Base-by-base conservation (phyloP, 1,140 invertebrate genomes). In the Apis florea region DNA sequence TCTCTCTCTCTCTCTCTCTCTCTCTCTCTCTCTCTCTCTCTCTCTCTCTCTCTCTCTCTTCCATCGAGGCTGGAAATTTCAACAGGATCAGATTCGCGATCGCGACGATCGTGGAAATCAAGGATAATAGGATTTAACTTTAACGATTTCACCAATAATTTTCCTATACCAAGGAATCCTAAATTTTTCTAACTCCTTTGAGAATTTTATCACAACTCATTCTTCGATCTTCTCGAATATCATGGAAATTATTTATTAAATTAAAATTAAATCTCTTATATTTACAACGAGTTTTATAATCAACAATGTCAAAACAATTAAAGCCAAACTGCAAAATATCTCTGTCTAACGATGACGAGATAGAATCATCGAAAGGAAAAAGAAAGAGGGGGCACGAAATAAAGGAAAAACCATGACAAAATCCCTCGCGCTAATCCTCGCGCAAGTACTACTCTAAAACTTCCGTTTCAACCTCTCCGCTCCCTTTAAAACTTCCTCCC, bases 391-490 rank as follows among this genome's bases (percentile, higher is more conserved):
- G 31, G n/a, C n/a, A 15, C 58, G n/a, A 59, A 24, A 59, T 13
- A 6, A 6, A 61, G 6, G 24, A 19, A 8, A 2, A 24, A 1
- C 58, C 24, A 73, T 59, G 51, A 49, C 17, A 11, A 61, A 61
- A 61, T 61, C 58, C 1, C 6, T 8, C 56, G 40, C 11, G 17
- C n/a, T 74, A 53, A 74, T 63, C 72, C 31, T 24, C 31, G 3
- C 3, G 3, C 72, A 74, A 61, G 72, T 51, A 13, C 47, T 63
- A 24, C 59, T 63, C 72, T 74, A 74, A 74, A 74, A 74, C 72
- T 74, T 74, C 59, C 59, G 40, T 19, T 19, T 2, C 59, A 24
- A 13, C 19, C 72, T 63, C 59, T 63, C 26, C 31, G 2, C 63
- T 51, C 72, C 63, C 49, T 26, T 59, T 74, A 63, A 74, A 74